Conservation (phyloP, 2,888 invertebrate genomes). For the Chouioia cunea region DNA sequence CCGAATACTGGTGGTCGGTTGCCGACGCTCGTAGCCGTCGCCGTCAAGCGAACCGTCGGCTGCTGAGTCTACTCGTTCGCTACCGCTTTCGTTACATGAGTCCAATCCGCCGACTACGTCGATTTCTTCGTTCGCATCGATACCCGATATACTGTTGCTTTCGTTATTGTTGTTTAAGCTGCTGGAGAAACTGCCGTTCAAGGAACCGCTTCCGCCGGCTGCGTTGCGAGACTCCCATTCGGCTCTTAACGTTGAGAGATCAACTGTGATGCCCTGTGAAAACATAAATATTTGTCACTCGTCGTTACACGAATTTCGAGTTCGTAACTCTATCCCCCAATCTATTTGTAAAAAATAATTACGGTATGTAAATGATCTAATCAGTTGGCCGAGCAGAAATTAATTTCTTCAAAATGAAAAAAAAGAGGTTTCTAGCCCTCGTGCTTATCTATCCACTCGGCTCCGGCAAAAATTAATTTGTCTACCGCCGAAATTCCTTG, state of each 20-base stretch:
- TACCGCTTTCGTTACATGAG: conserved; percentile 77
- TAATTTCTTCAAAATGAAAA: conserved; percentile 28
- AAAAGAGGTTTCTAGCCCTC: background rate
- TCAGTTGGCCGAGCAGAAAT: conserved; percentile 33
- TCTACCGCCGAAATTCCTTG: conserved; percentile 18
- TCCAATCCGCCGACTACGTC: conserved; percentile 88
- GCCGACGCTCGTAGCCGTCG: conserved; percentile 68
- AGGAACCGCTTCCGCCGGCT: conserved; percentile 77
- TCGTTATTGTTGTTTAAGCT: conserved; percentile 59
- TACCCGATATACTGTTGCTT: conserved; percentile 66
- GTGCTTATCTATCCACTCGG: conserved; percentile 41
- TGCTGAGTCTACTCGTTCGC: conserved; percentile 69
- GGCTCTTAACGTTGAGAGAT: conserved; percentile 84
- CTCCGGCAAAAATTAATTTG: conserved; percentile 42
- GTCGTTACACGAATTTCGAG: background rate
- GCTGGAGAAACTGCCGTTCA: conserved; percentile 54
- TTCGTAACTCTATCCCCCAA: background rate
- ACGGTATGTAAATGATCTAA: conserved; percentile 48
- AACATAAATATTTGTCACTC: conserved; percentile 17
- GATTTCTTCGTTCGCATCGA: conserved; percentile 72
- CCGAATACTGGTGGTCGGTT: conserved; percentile 51
- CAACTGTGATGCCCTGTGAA: conserved; percentile 83
- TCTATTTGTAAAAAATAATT: conserved; percentile 45
- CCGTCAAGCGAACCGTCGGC: conserved; percentile 74
- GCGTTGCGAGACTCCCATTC: conserved; percentile 82